Evolutionary conservation across 2,113 vertebrate species (phyloP).

Genomic region (Lipophrys pholis): DNA sequence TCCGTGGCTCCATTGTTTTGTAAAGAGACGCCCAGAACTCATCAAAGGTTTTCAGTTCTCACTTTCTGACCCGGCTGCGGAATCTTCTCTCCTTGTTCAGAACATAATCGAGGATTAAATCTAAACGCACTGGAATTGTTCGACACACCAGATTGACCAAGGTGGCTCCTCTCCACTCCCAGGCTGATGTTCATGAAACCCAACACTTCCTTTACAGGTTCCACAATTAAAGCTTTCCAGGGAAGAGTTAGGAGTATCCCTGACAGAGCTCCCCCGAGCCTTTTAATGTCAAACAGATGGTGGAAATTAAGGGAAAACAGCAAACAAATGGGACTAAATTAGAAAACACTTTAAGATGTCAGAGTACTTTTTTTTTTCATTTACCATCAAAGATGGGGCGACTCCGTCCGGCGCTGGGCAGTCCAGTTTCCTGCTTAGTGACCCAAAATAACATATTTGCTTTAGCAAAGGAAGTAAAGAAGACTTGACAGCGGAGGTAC

Average conservation of each 20-base stretch:
- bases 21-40: too few species aligned
- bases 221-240: slow-evolving; percentile 21
- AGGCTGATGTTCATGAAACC: neutral
- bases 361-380: neutral
- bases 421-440: too few species aligned
- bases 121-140: too few species aligned
- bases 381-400: neutral
- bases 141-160: too few species aligned
- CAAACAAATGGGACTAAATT: neutral
- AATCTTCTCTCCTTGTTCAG: neutral
- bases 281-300: slow-evolving; percentile 15
- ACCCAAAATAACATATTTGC: too few species aligned
- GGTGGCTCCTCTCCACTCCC: neutral
- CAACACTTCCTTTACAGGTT: slow-evolving; percentile 7
- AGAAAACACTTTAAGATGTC: neutral
- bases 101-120: neutral
- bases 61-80: too few species aligned
- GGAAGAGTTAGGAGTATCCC: slow-evolving; percentile 9
- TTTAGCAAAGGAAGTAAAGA: neutral
- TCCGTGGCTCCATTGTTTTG: too few species aligned
- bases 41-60: too few species aligned
- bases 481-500: neutral
- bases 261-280: neutral
- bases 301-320: neutral
- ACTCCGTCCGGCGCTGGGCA: too few species aligned